Conservation (phyloP, 2,888 invertebrate species). For the Dascillus cervinus region DNA sequence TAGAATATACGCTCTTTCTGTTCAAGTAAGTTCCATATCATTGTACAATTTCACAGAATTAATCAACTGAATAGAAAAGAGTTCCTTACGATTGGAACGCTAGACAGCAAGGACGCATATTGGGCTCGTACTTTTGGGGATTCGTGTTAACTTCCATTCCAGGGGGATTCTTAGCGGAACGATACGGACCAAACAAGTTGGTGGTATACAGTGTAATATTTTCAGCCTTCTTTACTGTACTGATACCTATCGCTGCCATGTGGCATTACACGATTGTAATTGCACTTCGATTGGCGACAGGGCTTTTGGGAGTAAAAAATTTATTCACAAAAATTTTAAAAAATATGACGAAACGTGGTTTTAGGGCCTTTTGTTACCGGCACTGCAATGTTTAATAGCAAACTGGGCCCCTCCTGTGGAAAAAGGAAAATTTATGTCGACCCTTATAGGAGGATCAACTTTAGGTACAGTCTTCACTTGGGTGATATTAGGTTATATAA, state of each 20-base stretch:
- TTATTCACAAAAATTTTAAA: too few relatives aligned
- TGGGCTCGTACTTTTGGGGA: too few relatives aligned
- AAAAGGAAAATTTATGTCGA: constrained; percentile 43
- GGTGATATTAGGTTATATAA: constrained; percentile 41
- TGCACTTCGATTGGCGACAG: constrained; percentile 50
- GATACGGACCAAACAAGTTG: constrained; percentile 53
- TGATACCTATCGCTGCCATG: constrained; percentile 53
- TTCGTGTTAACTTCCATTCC: too few relatives aligned
- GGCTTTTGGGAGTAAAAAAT: constrained; percentile 55
- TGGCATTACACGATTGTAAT: constrained; percentile 51
- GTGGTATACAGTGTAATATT: constrained; percentile 47
- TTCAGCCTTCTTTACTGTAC: constrained; percentile 49
- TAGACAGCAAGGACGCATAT: too few relatives aligned
- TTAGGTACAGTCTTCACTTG: constrained; percentile 45
- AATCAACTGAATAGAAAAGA: too few relatives aligned
- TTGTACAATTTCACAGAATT: too few relatives aligned
- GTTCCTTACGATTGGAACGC: too few relatives aligned
- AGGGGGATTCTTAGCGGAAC: too few relatives aligned
- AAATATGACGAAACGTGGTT: constrained; percentile 9
- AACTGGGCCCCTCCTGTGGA: constrained; percentile 45
- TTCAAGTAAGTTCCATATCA: too few relatives aligned
- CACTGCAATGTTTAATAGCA: constrained; percentile 33
- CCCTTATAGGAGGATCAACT: constrained; percentile 43
- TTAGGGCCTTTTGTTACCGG: constrained; percentile 36
- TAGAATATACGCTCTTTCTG: too few relatives aligned